Base-by-base conservation (phyloP, 2,797 vertebrate species). In the Pseudopleuronectes americanus region DNA sequence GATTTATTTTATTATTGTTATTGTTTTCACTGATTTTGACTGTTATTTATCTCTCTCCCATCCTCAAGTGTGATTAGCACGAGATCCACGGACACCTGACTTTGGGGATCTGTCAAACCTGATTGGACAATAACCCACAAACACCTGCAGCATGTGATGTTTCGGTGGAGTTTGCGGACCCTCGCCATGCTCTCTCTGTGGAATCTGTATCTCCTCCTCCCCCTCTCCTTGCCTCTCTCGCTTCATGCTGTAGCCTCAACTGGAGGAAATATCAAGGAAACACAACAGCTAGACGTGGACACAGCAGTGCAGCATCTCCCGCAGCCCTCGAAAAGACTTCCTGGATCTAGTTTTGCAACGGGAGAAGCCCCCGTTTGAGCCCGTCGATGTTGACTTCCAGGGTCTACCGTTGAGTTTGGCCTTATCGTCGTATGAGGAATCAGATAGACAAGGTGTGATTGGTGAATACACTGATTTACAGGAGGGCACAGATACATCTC, bases 401-500 rank as follows among this genome's bases (percentile, higher is more conserved):
- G 69, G 61, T 64, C 76, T 59, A 23, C 68, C 77, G 56, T 28
- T 87, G 53, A 83, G 51, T 69, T 90, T 88, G 91, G 24, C 76
- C 4, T 63, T 23, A 23, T 56, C 53, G 0, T 85, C 76, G 45
- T 74, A 70, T 24, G 86, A 91, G 57, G 87, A 91, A 53, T 62
- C 33, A 7, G 78, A 76, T 19, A 77, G 74, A 59, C 81, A 86
- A 77, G 92, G 90, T 36, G 88, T 89, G 62, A 83, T 92, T 48
- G 92, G 90, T 31, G 92, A 93, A 87, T 92, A 93, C 13, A 12
- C 43, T 19, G 90, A 91, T 72, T 54, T 73, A 41, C 80, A 74
- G 24, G 87, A 85, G 8, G 79, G 60, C 53, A 74, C 77, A 56
- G 84, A 89, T 22, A 24, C 41, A 4, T 53, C 74, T 49, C 13